phyloP scores from a whole-genome alignment of 2,888 invertebrate genomes.

The Tricholauxania praeusta region DNA sequence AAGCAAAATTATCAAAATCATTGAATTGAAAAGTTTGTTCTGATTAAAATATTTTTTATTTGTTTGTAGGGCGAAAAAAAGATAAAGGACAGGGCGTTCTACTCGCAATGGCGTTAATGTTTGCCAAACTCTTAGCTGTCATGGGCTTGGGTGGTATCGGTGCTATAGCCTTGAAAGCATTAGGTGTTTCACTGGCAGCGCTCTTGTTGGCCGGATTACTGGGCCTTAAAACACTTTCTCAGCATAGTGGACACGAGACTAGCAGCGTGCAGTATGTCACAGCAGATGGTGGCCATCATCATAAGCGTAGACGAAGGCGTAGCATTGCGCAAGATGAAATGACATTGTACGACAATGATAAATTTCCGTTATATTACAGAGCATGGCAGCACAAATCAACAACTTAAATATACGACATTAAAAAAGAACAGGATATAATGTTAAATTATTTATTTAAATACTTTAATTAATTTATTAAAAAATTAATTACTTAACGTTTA shows the following conservation, averaged over 20 bases:
- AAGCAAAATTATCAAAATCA: no score
- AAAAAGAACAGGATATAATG: no score
- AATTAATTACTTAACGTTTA: no score
- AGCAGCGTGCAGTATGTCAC: constrained; percentile 71
- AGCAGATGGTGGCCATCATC: constrained; percentile 62
- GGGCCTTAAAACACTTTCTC: constrained; percentile 79
- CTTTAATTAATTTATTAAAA: constrained; percentile 1
- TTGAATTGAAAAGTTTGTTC: no score
- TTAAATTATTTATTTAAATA: background rate
- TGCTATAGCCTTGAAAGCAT: constrained; percentile 82
- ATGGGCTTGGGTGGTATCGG: constrained; percentile 82
- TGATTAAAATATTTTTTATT: no score
- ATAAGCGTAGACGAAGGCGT: constrained; percentile 57
- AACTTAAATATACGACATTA: constrained; percentile 7
- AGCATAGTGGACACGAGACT: constrained; percentile 70
- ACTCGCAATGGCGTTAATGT: constrained; percentile 76
- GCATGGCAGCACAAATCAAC: constrained; percentile 66
- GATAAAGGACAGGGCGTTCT: constrained; percentile 72
- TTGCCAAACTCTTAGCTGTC: constrained; percentile 82
- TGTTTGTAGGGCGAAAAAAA: constrained; percentile 70
- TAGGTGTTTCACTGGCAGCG: constrained; percentile 79
- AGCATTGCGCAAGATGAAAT: constrained; percentile 24
- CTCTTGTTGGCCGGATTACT: constrained; percentile 81
- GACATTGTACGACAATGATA: background rate
- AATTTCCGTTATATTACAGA: constrained; percentile 69